Evolutionary conservation across 2,113 vertebrate genomes (phyloP).

Genomic region (Malurus elegans): DNA sequence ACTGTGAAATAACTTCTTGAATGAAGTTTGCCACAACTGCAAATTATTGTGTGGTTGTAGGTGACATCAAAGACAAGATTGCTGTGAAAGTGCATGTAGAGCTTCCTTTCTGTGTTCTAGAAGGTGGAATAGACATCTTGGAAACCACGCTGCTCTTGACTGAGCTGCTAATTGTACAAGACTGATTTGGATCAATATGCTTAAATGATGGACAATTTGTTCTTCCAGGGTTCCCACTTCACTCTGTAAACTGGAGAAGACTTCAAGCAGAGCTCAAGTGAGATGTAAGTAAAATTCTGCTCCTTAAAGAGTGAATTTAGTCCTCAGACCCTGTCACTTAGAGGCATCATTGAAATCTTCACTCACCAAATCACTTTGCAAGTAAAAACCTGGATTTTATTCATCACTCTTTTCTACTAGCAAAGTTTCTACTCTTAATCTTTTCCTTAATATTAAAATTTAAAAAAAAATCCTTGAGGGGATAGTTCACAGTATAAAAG

Average conservation of each 20-base stretch:
- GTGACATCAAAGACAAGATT: not conserved
- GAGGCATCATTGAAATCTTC: not conserved
- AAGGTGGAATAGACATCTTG: not conserved
- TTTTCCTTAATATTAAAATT: not conserved
- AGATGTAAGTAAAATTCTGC: not conserved
- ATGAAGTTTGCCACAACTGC: not conserved
- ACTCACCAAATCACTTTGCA: not conserved
- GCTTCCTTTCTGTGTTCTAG: not conserved
- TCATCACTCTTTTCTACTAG: not conserved
- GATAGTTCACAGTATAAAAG: not conserved
- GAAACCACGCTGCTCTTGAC: not conserved
- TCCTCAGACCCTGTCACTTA: not conserved
- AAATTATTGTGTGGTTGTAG: not conserved
- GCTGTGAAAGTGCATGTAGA: not conserved
- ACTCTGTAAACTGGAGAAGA: not conserved
- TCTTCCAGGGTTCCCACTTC: not conserved
- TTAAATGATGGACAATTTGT: constrained; percentile 25
- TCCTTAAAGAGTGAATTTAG: not conserved
- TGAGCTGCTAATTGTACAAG: not conserved
- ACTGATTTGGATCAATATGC: constrained; percentile 25
- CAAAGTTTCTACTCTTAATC: not conserved
- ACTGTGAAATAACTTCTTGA: not conserved
- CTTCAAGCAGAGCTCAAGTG: not conserved
- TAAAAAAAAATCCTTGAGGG: not conserved
- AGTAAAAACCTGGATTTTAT: not conserved